Percentiles rank a stretch among this genome's conserved stretches.
These are phyloP conservation scores for Percopsis omiscomaycus DNA, from an alignment of 2,797 vertebrate genomes.

Conservation along the genomic window DNA sequence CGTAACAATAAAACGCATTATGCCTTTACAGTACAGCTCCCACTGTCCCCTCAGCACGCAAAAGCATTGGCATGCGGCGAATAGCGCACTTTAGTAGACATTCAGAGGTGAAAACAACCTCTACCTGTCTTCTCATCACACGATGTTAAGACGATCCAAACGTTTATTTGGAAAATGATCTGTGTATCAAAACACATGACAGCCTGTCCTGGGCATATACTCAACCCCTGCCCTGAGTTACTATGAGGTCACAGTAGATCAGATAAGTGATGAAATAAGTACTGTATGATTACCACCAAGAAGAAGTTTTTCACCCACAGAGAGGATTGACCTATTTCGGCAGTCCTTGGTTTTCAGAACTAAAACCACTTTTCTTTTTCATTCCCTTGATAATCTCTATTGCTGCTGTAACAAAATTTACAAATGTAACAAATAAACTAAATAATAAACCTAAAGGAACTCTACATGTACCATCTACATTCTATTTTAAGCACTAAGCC, in stretches of 20 bases:
- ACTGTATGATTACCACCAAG: background rate
- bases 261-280: background rate
- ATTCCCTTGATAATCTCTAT: too few species aligned
- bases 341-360: too few species aligned
- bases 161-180: background rate
- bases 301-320: background rate
- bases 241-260: background rate
- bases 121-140: background rate
- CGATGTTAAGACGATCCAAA: background rate
- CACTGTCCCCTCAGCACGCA: background rate
- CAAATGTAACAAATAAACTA: too few species aligned
- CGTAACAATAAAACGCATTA: background rate
- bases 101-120: background rate
- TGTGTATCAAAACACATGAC: background rate
- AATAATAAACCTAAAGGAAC: too few species aligned
- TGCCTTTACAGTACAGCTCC: too few species aligned
- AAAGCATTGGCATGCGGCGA: conserved; percentile 13
- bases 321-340: background rate
- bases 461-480: conserved; percentile 1
- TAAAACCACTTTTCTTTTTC: too few species aligned
- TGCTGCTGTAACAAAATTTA: too few species aligned
- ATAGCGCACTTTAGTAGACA: background rate
- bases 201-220: background rate
- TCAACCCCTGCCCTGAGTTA: background rate
- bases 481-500: conserved; percentile 28